Evolutionary conservation across 1,140 invertebrate genomes (phyloP).

Genomic region (Drosophila truncata): DNA sequence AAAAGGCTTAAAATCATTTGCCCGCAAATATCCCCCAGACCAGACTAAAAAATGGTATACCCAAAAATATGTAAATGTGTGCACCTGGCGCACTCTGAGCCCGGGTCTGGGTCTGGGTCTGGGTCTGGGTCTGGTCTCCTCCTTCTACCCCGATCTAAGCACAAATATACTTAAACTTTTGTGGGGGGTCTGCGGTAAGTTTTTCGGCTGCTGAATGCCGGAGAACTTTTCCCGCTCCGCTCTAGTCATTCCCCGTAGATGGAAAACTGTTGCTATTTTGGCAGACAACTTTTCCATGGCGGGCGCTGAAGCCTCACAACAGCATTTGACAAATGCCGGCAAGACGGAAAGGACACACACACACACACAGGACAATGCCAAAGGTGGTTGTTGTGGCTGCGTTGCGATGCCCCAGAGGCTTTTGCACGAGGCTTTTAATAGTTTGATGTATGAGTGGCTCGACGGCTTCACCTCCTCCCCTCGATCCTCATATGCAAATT

Average conservation of each 20-base stretch:
- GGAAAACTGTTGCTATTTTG: constrained; percentile 79
- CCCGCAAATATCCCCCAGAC: constrained; percentile 58
- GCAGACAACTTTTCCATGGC: constrained; percentile 46
- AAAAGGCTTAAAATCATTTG: constrained; percentile 75
- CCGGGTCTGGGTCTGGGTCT: constrained; percentile 1
- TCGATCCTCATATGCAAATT: constrained; percentile 72
- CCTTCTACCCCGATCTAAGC: constrained; percentile 26
- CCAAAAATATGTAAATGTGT: constrained; percentile 79
- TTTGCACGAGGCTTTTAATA: constrained; percentile 76
- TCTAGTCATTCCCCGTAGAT: background rate
- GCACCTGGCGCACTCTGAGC: constrained; percentile 57
- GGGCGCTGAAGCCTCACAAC: constrained; percentile 56
- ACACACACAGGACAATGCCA: constrained; percentile 27
- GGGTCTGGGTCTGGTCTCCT: background rate
- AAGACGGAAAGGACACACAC: constrained; percentile 38
- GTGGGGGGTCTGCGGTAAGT: constrained; percentile 42
- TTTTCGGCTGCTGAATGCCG: constrained; percentile 59
- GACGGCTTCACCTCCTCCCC: constrained; percentile 2
- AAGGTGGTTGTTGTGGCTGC: constrained; percentile 55
- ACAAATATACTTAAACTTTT: constrained; percentile 73
- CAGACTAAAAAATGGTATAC: constrained; percentile 26
- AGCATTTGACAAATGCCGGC: constrained; percentile 80
- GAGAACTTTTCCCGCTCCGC: constrained; percentile 53
- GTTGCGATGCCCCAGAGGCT: constrained; percentile 64
- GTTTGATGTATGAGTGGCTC: constrained; percentile 78